A percentile compares a stretch with the other conserved stretches of the same genome.
Conservation (phyloP, 2,888 invertebrate species). For the Strigamia maritima region DNA sequence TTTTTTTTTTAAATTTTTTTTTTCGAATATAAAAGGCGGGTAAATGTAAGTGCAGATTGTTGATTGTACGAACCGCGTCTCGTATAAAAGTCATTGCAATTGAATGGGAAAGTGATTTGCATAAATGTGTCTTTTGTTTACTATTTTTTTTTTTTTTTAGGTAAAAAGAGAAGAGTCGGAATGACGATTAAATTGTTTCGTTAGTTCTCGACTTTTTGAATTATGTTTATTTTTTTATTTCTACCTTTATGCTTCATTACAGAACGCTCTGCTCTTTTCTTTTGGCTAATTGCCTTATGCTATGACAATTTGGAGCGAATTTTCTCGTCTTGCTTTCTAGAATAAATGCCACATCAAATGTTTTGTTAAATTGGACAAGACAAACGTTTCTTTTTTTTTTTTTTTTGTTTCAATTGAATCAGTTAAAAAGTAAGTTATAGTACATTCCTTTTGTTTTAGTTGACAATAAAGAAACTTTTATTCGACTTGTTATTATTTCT, state of each 20-base stretch:
- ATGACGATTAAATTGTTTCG: constrained; percentile 37
- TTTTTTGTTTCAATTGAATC: not conserved
- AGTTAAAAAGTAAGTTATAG: not conserved
- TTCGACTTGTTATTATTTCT: constrained; percentile 37
- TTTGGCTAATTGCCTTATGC: constrained; percentile 38
- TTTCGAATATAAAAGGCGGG: not conserved
- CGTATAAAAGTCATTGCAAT: constrained; percentile 11
- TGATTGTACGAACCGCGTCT: constrained; percentile 37
- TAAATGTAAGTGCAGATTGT: constrained; percentile 35
- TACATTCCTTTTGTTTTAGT: not conserved
- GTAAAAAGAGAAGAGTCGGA: not conserved
- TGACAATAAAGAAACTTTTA: constrained; percentile 1
- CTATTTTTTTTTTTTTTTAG: not conserved
- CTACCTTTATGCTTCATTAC: constrained; percentile 40
- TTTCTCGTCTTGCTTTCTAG: not conserved
- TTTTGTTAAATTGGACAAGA: constrained; percentile 12
- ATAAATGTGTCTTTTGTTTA: constrained; percentile 32
- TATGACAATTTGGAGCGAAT: constrained; percentile 35
- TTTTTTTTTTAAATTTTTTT: constrained; percentile 5
- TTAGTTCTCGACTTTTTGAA: constrained; percentile 30
- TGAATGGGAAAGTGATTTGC: constrained; percentile 38
- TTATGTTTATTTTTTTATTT: constrained; percentile 34
- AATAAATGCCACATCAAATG: constrained; percentile 17
- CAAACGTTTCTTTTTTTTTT: no score
- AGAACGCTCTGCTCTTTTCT: constrained; percentile 33